Evolutionary conservation across 2,113 vertebrate species (phyloP).

Genomic region (Petrocephalus zakoni): DNA sequence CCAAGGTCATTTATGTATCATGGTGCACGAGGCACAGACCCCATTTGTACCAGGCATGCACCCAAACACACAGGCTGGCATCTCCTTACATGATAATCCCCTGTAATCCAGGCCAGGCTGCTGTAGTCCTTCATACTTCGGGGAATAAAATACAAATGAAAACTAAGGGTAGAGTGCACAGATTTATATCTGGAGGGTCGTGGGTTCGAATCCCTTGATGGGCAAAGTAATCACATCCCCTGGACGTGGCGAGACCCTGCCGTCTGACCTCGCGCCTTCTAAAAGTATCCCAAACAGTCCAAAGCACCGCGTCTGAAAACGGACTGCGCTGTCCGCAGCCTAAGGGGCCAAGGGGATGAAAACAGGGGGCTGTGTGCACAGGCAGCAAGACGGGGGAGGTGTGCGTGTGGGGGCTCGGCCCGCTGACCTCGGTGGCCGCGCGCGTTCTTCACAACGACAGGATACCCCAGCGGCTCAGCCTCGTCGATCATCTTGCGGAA

Average conservation of each 20-base stretch:
- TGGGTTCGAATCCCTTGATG: not conserved
- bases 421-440: conserved; percentile 80
- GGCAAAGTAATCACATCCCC: not conserved
- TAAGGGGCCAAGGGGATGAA: not conserved
- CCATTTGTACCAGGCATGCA: not conserved
- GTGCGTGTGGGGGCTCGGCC: not conserved
- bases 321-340: not conserved
- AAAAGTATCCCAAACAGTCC: not conserved
- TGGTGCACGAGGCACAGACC: not conserved
- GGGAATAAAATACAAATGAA: not conserved
- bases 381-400: not conserved
- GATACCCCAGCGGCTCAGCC: conserved; percentile 82
- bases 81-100: not conserved
- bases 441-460: conserved; percentile 85
- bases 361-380: not conserved
- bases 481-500: conserved; percentile 88
- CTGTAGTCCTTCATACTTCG: not conserved
- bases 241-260: not conserved
- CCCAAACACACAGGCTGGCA: not conserved
- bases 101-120: not conserved
- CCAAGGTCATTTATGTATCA: not conserved
- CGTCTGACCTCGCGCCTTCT: not conserved
- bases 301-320: not conserved
- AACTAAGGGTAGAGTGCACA: not conserved
- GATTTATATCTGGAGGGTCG: not conserved